phyloP scores from a whole-genome alignment of 2,797 vertebrate genomes.

The Coranthus polyacanthus region DNA sequence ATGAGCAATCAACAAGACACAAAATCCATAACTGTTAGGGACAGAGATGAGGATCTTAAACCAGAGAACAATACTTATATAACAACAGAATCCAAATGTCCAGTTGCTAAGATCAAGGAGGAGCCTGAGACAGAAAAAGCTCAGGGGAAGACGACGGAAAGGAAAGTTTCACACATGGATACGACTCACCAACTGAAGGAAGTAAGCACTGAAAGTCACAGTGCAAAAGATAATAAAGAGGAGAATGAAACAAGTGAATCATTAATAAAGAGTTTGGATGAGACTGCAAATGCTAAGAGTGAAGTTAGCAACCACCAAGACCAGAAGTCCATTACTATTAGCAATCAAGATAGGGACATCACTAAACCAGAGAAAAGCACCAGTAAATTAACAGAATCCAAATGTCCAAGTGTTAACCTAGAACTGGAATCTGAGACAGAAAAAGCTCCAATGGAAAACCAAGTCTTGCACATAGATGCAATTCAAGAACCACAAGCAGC shows the following conservation, averaged over 20 bases:
- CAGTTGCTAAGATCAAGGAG: neutral
- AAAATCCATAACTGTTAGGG: neutral
- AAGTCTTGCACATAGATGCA: too few relatives aligned
- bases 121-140: neutral
- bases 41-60: conserved; percentile 6
- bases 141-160: too few relatives aligned
- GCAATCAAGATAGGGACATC: conserved; percentile 2
- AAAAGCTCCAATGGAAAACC: neutral
- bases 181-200: too few relatives aligned
- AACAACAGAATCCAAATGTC: neutral
- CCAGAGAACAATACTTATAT: neutral
- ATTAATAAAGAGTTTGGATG: neutral
- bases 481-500: neutral
- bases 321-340: neutral
- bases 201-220: too few relatives aligned
- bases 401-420: neutral
- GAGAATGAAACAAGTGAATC: too few relatives aligned
- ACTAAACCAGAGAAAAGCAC: conserved; percentile 5
- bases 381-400: conserved; percentile 3
- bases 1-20: conserved; percentile 12
- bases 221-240: too few relatives aligned
- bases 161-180: too few relatives aligned
- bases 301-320: conserved; percentile 16
- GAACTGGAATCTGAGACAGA: neutral
- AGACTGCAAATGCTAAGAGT: neutral